A percentile compares a stretch with the other conserved stretches of the same genome.
Conservation (phyloP, 2,797 vertebrate genomes). For the Xerus rutilus region DNA sequence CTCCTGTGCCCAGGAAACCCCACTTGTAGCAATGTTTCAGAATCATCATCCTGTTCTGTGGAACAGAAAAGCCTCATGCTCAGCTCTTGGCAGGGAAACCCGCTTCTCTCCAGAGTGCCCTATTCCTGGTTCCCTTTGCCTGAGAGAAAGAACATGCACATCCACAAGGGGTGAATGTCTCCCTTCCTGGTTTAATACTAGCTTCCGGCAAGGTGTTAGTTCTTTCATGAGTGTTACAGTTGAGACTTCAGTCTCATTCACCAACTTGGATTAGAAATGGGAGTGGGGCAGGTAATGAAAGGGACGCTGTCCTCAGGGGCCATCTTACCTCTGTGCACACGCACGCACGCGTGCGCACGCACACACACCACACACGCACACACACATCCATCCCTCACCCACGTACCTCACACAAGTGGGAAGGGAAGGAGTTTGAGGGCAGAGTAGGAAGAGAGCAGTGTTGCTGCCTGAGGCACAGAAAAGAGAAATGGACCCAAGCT, state of each 20-base stretch:
- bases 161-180: background rate
- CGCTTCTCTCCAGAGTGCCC: background rate
- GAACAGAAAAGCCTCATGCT: background rate
- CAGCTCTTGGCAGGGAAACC: background rate
- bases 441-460: background rate
- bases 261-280: background rate
- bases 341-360: too few relatives aligned
- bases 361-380: too few relatives aligned
- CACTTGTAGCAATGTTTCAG: background rate
- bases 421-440: accelerated
- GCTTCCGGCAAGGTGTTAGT: background rate
- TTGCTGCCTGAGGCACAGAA: background rate
- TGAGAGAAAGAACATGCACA: background rate
- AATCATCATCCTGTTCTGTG: background rate
- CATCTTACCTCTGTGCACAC: background rate
- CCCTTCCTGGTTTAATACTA: background rate
- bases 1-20: background rate
- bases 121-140: background rate
- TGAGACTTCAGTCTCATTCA: background rate
- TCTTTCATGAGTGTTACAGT: background rate
- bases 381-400: too few relatives aligned
- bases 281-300: background rate
- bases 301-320: background rate
- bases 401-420: background rate
- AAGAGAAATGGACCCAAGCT: background rate